Evolutionary conservation across 2,888 invertebrate genomes (phyloP).

Genomic region (Lepas anatifera): DNA sequence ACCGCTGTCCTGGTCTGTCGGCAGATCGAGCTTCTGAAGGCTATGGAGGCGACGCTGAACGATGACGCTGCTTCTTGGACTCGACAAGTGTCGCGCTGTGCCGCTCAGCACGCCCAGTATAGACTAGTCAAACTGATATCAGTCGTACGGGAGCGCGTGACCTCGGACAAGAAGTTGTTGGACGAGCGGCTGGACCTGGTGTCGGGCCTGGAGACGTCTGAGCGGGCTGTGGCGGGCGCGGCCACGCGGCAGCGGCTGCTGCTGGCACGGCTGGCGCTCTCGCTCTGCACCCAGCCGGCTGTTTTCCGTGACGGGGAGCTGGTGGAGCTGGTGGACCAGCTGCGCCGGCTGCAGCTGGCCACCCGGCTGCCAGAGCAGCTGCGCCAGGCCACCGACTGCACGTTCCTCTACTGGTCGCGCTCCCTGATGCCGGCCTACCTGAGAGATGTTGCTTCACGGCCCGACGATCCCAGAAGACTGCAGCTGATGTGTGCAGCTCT

Average conservation of each 20-base stretch:
- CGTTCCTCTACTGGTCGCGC: slow-evolving; percentile 17
- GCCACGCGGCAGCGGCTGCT: slow-evolving; percentile 20
- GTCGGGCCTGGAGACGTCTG: slow-evolving; percentile 24
- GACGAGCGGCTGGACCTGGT: slow-evolving; percentile 23
- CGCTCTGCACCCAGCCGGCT: slow-evolving; percentile 14
- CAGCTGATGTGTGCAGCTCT: slow-evolving; percentile 14
- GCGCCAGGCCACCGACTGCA: slow-evolving; percentile 20
- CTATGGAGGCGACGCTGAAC: slow-evolving; percentile 20
- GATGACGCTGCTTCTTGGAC: slow-evolving; percentile 16
- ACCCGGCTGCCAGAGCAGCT: slow-evolving; percentile 21
- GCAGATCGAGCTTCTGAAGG: slow-evolving; percentile 23
- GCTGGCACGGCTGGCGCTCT: slow-evolving; percentile 21
- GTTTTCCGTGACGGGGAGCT: slow-evolving; percentile 20
- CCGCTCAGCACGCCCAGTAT: slow-evolving; percentile 21
- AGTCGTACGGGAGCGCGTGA: neutral
- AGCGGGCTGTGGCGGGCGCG: slow-evolving; percentile 23
- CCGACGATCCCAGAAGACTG: slow-evolving; percentile 14
- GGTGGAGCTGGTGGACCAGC: slow-evolving; percentile 18
- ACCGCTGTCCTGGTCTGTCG: slow-evolving; percentile 21
- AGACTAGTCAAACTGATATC: slow-evolving; percentile 16
- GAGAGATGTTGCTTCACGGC: slow-evolving; percentile 16
- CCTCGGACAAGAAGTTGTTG: slow-evolving; percentile 9
- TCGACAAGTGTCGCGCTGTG: slow-evolving; percentile 20
- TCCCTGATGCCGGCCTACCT: slow-evolving; percentile 17
- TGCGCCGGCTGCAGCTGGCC: slow-evolving; percentile 23